Conservation (phyloP, 2,113 vertebrate genomes). For the Clarias batrachus region DNA sequence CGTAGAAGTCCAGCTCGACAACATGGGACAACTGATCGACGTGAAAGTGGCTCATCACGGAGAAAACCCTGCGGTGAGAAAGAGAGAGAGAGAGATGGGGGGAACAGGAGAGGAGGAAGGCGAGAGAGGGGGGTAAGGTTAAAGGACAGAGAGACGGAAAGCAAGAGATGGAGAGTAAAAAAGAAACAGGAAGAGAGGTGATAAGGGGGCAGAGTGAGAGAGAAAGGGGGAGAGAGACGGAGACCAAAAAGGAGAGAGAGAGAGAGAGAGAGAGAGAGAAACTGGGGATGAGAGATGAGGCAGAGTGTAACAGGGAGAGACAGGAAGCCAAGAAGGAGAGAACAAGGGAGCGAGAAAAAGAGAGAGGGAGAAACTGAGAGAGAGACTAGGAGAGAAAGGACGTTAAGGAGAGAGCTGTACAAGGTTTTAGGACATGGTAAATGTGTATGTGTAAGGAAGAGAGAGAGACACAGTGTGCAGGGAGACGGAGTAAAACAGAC, state of each 20-base stretch:
- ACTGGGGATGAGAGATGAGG: too few relatives aligned
- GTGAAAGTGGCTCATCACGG: conserved; percentile 98
- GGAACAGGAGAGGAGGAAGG: background rate
- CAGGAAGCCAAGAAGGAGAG: too few relatives aligned
- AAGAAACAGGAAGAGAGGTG: background rate
- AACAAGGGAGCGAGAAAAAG: too few relatives aligned
- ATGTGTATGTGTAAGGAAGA: too few relatives aligned
- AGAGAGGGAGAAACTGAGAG: too few relatives aligned
- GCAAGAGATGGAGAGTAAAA: background rate
- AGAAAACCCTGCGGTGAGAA: conserved; percentile 91
- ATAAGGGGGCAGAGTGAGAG: background rate
- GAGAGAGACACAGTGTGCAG: too few relatives aligned
- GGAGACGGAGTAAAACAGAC: too few relatives aligned
- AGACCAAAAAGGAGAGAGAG: background rate
- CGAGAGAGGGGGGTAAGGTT: background rate
- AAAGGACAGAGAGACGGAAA: background rate
- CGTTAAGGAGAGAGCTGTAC: too few relatives aligned
- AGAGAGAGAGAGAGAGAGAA: too few relatives aligned
- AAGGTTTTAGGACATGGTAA: too few relatives aligned
- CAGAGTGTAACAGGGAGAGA: too few relatives aligned
- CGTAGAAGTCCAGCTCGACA: conserved; percentile 95
- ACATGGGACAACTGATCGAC: conserved; percentile 87
- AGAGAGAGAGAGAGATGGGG: background rate
- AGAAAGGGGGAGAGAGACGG: background rate
- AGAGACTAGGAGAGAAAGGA: too few relatives aligned